These are phyloP conservation scores for Plodia interpunctella DNA, from an alignment of 1,140 invertebrate genomes.

Conservation along the genomic window DNA sequence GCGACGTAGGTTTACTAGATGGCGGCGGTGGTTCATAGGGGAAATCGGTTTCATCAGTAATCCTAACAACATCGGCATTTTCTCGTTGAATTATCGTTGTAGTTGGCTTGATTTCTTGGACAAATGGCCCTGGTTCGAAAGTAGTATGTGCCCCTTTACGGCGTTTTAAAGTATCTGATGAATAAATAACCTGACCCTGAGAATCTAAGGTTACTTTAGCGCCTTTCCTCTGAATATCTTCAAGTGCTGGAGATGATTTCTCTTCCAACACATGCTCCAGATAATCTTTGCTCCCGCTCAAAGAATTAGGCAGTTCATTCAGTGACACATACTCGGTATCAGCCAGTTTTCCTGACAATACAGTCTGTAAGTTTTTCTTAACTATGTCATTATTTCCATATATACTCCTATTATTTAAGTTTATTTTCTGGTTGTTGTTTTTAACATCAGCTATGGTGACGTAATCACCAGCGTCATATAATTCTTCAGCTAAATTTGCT, in stretches of 20 bases:
- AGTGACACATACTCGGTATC: slow-evolving; percentile 88
- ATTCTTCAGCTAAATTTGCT: slow-evolving; percentile 47
- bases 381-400: slow-evolving; percentile 79
- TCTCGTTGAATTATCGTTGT: slow-evolving; percentile 60
- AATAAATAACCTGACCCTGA: slow-evolving; percentile 92
- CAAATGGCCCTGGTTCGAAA: slow-evolving; percentile 89
- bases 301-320: slow-evolving; percentile 85
- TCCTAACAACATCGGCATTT: slow-evolving; percentile 64
- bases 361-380: slow-evolving; percentile 76
- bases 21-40: slow-evolving; percentile 52
- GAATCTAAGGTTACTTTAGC: slow-evolving; percentile 91
- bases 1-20: slow-evolving; percentile 65
- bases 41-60: slow-evolving; percentile 66
- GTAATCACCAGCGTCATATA: slow-evolving; percentile 85
- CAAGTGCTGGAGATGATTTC: slow-evolving; percentile 39
- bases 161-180: slow-evolving; percentile 90
- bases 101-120: slow-evolving; percentile 79
- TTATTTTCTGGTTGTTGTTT: slow-evolving; percentile 83
- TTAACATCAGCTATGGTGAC: slow-evolving; percentile 89
- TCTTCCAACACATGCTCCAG: slow-evolving; percentile 60
- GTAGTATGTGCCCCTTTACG: slow-evolving; percentile 89
- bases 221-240: slow-evolving; percentile 78
- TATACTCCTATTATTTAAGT: slow-evolving; percentile 68
- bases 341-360: slow-evolving; percentile 76
- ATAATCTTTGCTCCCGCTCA: slow-evolving; percentile 67